Percentiles rank a stretch among this genome's conserved stretches.
Conservation (phyloP, 2,113 vertebrate genomes). For the Glaucomys volans region DNA sequence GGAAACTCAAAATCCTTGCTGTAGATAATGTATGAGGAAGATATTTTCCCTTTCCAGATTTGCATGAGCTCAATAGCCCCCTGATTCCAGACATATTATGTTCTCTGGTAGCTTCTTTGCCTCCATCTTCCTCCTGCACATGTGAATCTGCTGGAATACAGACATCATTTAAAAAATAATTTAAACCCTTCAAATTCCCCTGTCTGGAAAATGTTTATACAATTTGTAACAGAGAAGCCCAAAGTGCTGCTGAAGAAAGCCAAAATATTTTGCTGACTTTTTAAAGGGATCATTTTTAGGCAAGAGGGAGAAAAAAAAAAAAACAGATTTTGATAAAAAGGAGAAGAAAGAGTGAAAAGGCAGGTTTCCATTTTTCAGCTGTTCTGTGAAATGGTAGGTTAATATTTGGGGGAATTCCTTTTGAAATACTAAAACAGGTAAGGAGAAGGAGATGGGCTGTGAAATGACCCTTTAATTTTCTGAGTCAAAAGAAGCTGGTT, state of each 20-base stretch:
- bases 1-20: constrained; percentile 71
- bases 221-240: constrained; percentile 73
- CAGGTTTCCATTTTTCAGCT: constrained; percentile 55
- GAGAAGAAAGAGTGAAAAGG: constrained; percentile 22
- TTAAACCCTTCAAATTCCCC: constrained; percentile 79
- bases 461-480: neutral
- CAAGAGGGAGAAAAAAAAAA: neutral
- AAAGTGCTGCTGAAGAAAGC: constrained; percentile 74
- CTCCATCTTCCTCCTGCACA: constrained; percentile 78
- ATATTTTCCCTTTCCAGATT: constrained; percentile 76
- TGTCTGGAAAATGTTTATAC: constrained; percentile 82
- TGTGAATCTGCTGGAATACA: constrained; percentile 76
- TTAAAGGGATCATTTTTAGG: constrained; percentile 79
- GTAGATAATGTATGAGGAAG: constrained; percentile 69
- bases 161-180: constrained; percentile 80
- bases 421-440: neutral
- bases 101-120: constrained; percentile 74
- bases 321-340: constrained; percentile 60
- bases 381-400: neutral
- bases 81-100: constrained; percentile 83
- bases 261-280: constrained; percentile 76
- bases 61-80: constrained; percentile 79
- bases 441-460: neutral
- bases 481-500: neutral
- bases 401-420: constrained; percentile 26